Base-by-base conservation (phyloP, 2,888 invertebrate genomes). In the Malthinus seriepunctatus region DNA sequence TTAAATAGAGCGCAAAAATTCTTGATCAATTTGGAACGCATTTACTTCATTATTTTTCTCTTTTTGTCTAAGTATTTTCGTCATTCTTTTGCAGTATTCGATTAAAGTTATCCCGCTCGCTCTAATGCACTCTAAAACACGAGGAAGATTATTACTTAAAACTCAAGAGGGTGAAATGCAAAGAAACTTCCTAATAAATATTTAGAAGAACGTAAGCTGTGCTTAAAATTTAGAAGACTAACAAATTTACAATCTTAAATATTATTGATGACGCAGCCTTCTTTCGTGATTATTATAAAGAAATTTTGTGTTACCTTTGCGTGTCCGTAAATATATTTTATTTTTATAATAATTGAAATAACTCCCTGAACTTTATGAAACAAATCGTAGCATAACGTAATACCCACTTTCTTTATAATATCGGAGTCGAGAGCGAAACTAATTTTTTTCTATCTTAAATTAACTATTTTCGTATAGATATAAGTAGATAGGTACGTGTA, bases 161-260 rank as follows among this genome's bases (percentile, higher is more conserved):
- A 61, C 61, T 63, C 56, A 42, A 50, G 61, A 62, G 63, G 63
- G 63, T 54, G 61, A 63, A 63, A 58, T 59, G 63, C 49, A 62
- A 63, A 63, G 59, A 60, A 58, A 63, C 60, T 56, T 56, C 56
- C 63, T 63, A 63, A 63, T 63, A 63, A 59, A 60, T 56, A 59
- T 60, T 60, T 63, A 63, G 49, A 49, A 56, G 53, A 56, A 53
- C 53, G 52, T 60, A 53, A 53, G 54, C 56, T 56, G 44, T 51
- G 56, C 54, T 60, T 63, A 56, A 63, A 59, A 63, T 56, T 53
- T 51, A 44, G 56, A 62, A 51, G 56, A 56, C 45, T 47, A 34
- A 51, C 55, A 50, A 51, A 55, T 55, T 55, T 55, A 51, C 39
- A 60, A 49, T 47, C 39, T 33, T 35, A 49, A 46, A 55, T 42